phyloP scores from a whole-genome alignment of 2,888 invertebrate species.

The Pegoplata infirma region DNA sequence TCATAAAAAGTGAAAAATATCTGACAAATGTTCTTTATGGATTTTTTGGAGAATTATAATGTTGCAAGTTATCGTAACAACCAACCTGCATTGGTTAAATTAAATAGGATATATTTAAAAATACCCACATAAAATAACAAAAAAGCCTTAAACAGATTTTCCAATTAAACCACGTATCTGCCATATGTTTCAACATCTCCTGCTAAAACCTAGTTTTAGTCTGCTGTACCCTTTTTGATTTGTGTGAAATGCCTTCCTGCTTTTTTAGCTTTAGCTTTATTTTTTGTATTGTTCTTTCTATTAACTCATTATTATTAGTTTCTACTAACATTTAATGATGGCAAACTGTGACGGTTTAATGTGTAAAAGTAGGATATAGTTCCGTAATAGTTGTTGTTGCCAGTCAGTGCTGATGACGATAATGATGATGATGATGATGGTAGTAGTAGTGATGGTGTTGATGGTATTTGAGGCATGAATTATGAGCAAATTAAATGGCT shows the following conservation, averaged over 20 bases:
- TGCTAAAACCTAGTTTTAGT: neutral
- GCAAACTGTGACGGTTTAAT: neutral
- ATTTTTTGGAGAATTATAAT: too few species aligned
- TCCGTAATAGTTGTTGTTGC: neutral
- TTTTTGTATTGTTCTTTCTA: conserved; percentile 16
- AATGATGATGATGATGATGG: too few species aligned
- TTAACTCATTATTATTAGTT: conserved; percentile 52
- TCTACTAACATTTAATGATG: conserved; percentile 22
- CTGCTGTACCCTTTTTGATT: neutral
- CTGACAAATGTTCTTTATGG: too few species aligned
- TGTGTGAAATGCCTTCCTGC: neutral
- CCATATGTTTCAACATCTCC: neutral
- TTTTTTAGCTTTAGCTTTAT: neutral
- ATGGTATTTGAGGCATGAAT: conserved; percentile 44
- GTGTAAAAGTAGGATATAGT: neutral
- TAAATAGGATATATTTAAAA: too few species aligned
- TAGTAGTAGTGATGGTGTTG: too few species aligned
- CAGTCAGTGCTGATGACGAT: too few species aligned
- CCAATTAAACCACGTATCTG: too few species aligned
- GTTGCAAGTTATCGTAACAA: neutral
- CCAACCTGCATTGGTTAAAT: neutral
- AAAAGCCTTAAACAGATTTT: too few species aligned
- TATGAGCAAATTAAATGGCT: conserved; percentile 68
- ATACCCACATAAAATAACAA: too few species aligned
- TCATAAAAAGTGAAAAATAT: too few species aligned